A percentile compares a stretch with the other conserved stretches of the same genome.
These are phyloP conservation scores for Trichomycterus rosablanca DNA, from an alignment of 2,113 vertebrate species.

Conservation along the genomic window DNA sequence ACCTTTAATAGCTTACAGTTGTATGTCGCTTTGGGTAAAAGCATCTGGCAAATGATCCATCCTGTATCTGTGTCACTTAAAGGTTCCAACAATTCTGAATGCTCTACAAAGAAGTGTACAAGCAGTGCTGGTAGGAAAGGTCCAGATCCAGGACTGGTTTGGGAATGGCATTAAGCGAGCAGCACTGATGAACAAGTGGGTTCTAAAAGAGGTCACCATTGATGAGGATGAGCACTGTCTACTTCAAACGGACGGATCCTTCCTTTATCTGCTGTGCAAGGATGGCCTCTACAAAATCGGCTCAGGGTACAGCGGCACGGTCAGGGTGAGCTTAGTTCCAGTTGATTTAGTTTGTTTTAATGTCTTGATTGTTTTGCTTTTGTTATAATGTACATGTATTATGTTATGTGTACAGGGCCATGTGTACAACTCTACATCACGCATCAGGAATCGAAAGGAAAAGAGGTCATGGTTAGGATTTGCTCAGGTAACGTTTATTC, in stretches of 20 bases:
- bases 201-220: conserved; percentile 86
- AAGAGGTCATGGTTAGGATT: conserved; percentile 97
- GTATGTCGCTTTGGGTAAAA: too few relatives aligned
- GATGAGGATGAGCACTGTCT: conserved; percentile 94
- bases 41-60: too few relatives aligned
- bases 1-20: too few relatives aligned
- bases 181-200: conserved; percentile 97
- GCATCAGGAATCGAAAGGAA: conserved; percentile 93
- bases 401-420: conserved; percentile 80
- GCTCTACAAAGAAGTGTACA: conserved; percentile 95
- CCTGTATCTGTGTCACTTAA: conserved; percentile 7
- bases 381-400: conserved; percentile 19
- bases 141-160: conserved; percentile 99
- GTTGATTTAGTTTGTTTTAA: neutral
- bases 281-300: conserved; percentile 98
- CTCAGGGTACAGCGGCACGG: conserved; percentile 97
- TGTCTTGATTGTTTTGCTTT: neutral
- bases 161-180: conserved; percentile 96
- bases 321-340: conserved; percentile 75
- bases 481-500: conserved; percentile 80
- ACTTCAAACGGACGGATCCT: conserved; percentile 95
- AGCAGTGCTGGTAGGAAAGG: conserved; percentile 95
- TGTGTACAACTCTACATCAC: conserved; percentile 97
- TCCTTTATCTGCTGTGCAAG: conserved; percentile 96
- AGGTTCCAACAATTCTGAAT: conserved; percentile 96